These are phyloP conservation scores for Ptychadena robeensis DNA, from an alignment of 2,797 vertebrate species.

Conservation along the genomic window DNA sequence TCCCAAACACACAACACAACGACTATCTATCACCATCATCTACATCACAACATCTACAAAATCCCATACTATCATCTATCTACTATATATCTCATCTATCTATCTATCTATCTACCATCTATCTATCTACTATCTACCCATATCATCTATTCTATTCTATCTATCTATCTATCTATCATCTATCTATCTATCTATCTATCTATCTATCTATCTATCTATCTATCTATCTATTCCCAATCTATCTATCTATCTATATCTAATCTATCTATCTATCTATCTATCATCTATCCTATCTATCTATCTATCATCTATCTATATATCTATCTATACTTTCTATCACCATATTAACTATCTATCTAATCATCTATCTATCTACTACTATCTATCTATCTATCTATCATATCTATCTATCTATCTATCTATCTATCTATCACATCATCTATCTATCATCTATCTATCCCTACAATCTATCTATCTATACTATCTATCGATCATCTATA, in stretches of 20 bases:
- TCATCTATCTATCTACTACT: not conserved
- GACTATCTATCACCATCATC: no score
- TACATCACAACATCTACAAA: no score
- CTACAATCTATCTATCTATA: not conserved
- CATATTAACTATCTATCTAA: no score
- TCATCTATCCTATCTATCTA: conserved; percentile 17
- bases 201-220: conserved; percentile 19
- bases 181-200: not conserved
- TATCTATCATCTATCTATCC: conserved; percentile 23
- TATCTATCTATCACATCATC: not conserved
- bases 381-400: not conserved
- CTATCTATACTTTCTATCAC: not conserved
- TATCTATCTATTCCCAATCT: conserved; percentile 19
- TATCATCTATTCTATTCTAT: not conserved
- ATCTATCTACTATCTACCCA: not conserved
- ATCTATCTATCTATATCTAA: not conserved
- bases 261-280: conserved; percentile 14
- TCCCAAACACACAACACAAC: no score
- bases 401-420: not conserved
- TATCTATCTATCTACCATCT: not conserved
- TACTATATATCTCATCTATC: no score
- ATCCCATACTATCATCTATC: no score
- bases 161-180: not conserved
- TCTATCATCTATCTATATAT: not conserved
- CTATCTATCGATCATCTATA: conserved; percentile 5